Conservation (phyloP, 2,797 vertebrate species). For the Cirrhinus mrigala region DNA sequence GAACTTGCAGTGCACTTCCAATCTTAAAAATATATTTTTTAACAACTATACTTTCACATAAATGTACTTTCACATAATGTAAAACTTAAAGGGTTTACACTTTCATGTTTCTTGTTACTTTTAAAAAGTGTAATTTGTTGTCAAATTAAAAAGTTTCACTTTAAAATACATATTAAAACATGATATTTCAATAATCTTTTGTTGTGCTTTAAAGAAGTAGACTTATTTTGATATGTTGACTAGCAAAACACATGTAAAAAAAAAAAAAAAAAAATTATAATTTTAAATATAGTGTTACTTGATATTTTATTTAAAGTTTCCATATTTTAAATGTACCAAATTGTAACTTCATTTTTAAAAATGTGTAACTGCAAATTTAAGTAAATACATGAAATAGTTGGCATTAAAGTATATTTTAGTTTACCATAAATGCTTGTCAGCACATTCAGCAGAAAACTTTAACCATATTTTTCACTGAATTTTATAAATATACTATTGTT, state of each 20-base stretch:
- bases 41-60: not conserved
- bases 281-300: not conserved
- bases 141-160: not conserved
- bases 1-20: not conserved
- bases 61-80: no score
- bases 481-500: not conserved
- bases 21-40: not conserved
- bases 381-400: not conserved
- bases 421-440: not conserved
- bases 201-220: not conserved
- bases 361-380: not conserved
- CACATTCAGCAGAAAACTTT: not conserved
- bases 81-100: not conserved
- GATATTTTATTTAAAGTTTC: not conserved
- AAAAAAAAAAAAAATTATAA: no score
- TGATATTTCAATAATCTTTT: not conserved
- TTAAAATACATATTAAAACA: not conserved
- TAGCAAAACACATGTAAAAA: not conserved
- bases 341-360: not conserved
- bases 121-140: not conserved
- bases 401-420: not conserved
- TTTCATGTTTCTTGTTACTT: not conserved
- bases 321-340: not conserved
- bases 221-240: not conserved
- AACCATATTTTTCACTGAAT: not conserved